phyloP scores from a whole-genome alignment of 1,140 invertebrate species.

The Eubasilissa regina region DNA sequence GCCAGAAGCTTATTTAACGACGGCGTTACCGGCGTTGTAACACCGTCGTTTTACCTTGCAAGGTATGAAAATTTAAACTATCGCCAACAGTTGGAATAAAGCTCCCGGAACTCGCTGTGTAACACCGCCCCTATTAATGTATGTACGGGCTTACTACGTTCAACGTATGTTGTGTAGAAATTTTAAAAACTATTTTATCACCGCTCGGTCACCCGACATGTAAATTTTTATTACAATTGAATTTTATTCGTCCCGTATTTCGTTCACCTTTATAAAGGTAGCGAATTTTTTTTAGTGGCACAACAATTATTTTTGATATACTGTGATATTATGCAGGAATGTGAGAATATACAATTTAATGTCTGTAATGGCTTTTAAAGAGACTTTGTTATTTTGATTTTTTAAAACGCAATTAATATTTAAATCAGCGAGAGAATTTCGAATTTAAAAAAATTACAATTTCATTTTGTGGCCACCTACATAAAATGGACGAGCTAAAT shows the following conservation, averaged over 20 bases:
- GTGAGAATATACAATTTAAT: constrained; percentile 1
- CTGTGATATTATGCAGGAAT: not conserved
- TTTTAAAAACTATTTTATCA: no score
- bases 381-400: constrained; percentile 10
- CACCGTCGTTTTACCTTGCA: constrained; percentile 1
- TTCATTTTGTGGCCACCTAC: not conserved
- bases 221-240: no score
- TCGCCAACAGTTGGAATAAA: not conserved
- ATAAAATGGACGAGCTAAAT: constrained; percentile 12
- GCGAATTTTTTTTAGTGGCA: not conserved
- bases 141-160: no score
- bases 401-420: constrained; percentile 13
- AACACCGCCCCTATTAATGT: no score
- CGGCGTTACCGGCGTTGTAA: constrained; percentile 35
- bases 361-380: not conserved
- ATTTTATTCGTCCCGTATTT: no score
- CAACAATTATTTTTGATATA: not conserved
- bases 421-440: not conserved
- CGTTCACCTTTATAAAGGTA: no score
- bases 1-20: constrained; percentile 34
- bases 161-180: no score
- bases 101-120: no score
- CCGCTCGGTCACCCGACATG: no score
- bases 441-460: constrained; percentile 3
- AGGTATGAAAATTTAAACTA: constrained; percentile 50